Evolutionary conservation across 2,797 vertebrate genomes (phyloP), one percentile per base, ranked within the genome.

Genomic region (Sebastes itinus): DNA sequence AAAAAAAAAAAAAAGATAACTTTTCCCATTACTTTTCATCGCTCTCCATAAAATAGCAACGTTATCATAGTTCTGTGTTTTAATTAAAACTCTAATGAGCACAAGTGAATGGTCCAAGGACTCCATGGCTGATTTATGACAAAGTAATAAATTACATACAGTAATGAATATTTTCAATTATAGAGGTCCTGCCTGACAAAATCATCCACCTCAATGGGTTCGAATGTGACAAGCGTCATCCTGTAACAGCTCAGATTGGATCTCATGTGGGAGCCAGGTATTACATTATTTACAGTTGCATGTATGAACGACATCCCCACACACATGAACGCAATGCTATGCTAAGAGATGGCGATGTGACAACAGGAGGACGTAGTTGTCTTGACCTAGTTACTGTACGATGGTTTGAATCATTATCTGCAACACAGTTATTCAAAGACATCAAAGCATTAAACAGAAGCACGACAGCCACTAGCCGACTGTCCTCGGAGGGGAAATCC

Each of bases 141-240:
- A 84, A 89, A 86, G 82, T 83, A 81, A 92, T 89, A 81, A 87
- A 92, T 92, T 87, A 84, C 80, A 87, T 32, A 72, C 33, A 81
- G 56, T 86, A 88, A 89, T 87, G 79, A 87, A 86, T 85, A 90
- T 86, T 85, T 85, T 88, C 72, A 89, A 85, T 91, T 87, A 90
- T 49, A 75, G 77, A 85, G 78, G 60, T 72, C 86, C 71, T 60
- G 56, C 22, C 58, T 83, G 81, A 83, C 76, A 82, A 83, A 89
- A 85, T 75, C 81, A 61, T 74, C 61, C 65, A 28, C 72, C 49
- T 78, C 58, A 68, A 5, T 65, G 61, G 38, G 13, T 59, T 82
- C 54, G 61, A 70, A 81, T 52, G 27, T 55, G 72, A 79, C 27
- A 69, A 75, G 68, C 6, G 6, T 67, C 56, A 23, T 46, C 46